Conservation (phyloP, 2,888 invertebrate species). For the Taphrorychus bicolor region DNA sequence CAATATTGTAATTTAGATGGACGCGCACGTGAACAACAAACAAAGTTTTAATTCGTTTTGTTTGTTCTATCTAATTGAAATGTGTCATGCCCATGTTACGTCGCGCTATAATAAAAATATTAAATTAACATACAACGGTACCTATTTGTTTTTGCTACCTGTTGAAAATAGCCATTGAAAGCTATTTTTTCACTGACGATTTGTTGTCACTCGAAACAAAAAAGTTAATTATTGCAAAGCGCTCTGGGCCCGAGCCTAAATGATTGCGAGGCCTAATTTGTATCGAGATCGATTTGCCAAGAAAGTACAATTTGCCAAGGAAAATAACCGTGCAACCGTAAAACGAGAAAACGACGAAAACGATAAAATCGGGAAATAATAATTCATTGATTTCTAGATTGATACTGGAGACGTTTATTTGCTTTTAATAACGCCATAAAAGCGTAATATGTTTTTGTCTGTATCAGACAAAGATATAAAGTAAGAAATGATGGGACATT, state of each 20-base stretch:
- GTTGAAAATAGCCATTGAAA: neutral
- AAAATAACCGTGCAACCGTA: neutral
- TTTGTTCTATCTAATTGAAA: constrained; percentile 27
- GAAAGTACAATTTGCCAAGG: neutral
- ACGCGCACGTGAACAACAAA: constrained; percentile 17
- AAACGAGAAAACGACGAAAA: constrained; percentile 14
- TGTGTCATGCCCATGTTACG: constrained; percentile 15
- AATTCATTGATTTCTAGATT: constrained; percentile 36
- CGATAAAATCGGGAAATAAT: constrained; percentile 32
- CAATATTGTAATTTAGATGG: constrained; percentile 12
- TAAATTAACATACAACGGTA: constrained; percentile 16
- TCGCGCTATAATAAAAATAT: constrained; percentile 19
- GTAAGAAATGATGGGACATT: constrained; percentile 35
- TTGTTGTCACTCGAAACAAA: neutral
- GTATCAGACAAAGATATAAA: constrained; percentile 26
- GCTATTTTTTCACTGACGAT: neutral
- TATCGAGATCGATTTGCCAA: neutral
- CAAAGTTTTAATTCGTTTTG: constrained; percentile 25
- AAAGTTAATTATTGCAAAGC: neutral
- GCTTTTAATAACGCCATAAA: constrained; percentile 37
- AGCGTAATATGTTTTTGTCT: constrained; percentile 36
- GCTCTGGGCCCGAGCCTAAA: neutral
- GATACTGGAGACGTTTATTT: constrained; percentile 33
- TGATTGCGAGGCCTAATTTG: neutral
- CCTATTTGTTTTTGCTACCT: constrained; percentile 2